These are phyloP conservation scores for Phragmatobia fuliginosa DNA, from an alignment of 2,888 invertebrate species.

Conservation along the genomic window DNA sequence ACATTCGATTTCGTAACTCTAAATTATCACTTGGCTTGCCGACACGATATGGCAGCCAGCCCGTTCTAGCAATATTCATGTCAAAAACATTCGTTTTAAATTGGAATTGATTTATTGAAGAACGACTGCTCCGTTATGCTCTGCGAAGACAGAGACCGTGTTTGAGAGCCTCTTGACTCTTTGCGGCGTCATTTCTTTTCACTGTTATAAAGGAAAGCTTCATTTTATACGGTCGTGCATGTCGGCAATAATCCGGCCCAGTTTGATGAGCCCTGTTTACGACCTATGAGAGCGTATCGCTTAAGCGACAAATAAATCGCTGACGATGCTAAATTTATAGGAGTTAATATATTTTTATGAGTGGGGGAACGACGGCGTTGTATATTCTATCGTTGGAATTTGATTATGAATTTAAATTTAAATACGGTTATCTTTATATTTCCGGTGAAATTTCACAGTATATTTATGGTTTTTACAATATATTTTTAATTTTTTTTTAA, in stretches of 20 bases:
- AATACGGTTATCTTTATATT: constrained; percentile 46
- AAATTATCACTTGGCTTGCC: constrained; percentile 39
- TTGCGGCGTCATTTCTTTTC: constrained; percentile 40
- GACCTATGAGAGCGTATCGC: constrained; percentile 73
- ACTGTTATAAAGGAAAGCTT: constrained; percentile 55
- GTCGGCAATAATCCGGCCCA: constrained; percentile 69
- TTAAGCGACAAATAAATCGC: constrained; percentile 78
- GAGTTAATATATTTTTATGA: constrained; percentile 80
- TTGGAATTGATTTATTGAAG: constrained; percentile 51
- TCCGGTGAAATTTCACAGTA: constrained; percentile 21
- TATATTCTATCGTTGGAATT: constrained; percentile 58
- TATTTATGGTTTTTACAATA: constrained; percentile 3
- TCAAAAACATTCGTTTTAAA: constrained; percentile 53
- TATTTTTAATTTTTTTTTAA: neutral
- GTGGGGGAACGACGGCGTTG: constrained; percentile 60
- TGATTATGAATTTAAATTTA: constrained; percentile 56
- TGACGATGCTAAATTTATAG: constrained; percentile 80
- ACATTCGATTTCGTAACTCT: constrained; percentile 41
- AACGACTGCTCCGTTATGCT: constrained; percentile 22
- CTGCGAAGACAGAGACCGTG: constrained; percentile 18
- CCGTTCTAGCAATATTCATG: constrained; percentile 52
- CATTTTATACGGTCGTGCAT: constrained; percentile 65
- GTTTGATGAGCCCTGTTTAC: constrained; percentile 79
- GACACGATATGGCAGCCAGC: constrained; percentile 16
- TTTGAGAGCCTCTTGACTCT: constrained; percentile 40